Evolutionary conservation across 2,113 vertebrate genomes (phyloP).

Genomic region (Ursus arctos): DNA sequence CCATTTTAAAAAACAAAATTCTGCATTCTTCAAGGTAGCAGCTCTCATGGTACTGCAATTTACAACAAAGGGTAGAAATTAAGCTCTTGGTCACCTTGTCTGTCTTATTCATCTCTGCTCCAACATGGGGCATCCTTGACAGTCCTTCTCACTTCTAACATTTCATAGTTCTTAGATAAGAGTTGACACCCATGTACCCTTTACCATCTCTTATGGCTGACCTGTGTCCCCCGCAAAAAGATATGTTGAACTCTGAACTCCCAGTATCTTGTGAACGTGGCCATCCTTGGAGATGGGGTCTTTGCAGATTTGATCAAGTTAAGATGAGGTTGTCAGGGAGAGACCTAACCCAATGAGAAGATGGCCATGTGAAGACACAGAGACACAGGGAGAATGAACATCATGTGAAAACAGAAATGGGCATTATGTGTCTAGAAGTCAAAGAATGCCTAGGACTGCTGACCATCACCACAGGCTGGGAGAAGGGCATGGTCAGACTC

Average conservation of each 20-base stretch:
- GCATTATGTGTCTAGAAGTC: neutral
- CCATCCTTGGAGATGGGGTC: neutral
- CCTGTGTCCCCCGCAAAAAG: neutral
- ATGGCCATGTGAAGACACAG: neutral
- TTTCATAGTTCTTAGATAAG: neutral
- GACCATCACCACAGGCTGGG: neutral
- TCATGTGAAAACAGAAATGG: neutral
- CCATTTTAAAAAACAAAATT: constrained; percentile 60
- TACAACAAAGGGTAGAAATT: neutral
- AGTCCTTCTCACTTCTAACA: neutral
- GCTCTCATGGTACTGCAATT: neutral
- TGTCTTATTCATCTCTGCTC: neutral
- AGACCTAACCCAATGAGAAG: neutral
- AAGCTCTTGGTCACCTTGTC: neutral
- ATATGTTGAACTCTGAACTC: neutral
- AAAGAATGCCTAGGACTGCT: neutral
- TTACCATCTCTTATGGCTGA: neutral
- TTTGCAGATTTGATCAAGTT: neutral
- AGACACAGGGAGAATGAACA: fast-evolving
- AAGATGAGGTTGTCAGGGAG: neutral
- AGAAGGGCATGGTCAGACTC: neutral
- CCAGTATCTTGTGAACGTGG: neutral
- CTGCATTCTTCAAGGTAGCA: constrained; percentile 30
- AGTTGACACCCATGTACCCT: fast-evolving
- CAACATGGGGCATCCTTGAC: too few species aligned